phyloP scores from a whole-genome alignment of 2,888 invertebrate species.

The Chalcosyrphus nemorum region DNA sequence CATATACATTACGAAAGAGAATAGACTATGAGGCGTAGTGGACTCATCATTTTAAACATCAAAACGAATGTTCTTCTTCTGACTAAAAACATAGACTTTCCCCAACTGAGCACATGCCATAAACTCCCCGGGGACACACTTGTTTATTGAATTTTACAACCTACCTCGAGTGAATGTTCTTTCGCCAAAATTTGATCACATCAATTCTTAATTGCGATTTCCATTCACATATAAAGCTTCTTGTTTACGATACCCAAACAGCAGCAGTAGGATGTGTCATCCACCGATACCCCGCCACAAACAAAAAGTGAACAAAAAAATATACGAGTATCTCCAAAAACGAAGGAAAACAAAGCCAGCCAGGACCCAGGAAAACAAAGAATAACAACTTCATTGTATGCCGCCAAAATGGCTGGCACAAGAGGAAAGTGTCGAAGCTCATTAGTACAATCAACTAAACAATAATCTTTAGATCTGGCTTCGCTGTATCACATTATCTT shows the following conservation, averaged over 20 bases:
- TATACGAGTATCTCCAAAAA: background rate
- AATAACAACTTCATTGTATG: constrained; percentile 48
- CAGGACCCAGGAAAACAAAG: constrained; percentile 12
- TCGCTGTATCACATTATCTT: constrained; percentile 33
- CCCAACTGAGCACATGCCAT: background rate
- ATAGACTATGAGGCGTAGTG: background rate
- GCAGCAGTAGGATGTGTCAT: background rate
- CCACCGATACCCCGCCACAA: background rate
- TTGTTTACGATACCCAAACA: background rate
- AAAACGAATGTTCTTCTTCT: background rate
- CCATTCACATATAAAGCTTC: constrained; percentile 21
- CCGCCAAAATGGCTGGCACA: constrained; percentile 63
- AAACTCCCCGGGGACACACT: background rate
- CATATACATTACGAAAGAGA: background rate
- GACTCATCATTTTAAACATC: background rate
- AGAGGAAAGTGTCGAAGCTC: constrained; percentile 64
- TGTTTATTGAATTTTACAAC: constrained; percentile 2
- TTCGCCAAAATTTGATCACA: constrained; percentile 7
- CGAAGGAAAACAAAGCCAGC: background rate
- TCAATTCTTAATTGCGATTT: constrained; percentile 45
- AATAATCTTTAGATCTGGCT: constrained; percentile 67
- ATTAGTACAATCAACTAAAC: constrained; percentile 69
- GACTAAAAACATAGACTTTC: background rate
- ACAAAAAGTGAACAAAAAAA: background rate
- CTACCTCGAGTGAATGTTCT: constrained; percentile 12